phyloP scores from a whole-genome alignment of 1,140 invertebrate species.

The Drosophila insularis region DNA sequence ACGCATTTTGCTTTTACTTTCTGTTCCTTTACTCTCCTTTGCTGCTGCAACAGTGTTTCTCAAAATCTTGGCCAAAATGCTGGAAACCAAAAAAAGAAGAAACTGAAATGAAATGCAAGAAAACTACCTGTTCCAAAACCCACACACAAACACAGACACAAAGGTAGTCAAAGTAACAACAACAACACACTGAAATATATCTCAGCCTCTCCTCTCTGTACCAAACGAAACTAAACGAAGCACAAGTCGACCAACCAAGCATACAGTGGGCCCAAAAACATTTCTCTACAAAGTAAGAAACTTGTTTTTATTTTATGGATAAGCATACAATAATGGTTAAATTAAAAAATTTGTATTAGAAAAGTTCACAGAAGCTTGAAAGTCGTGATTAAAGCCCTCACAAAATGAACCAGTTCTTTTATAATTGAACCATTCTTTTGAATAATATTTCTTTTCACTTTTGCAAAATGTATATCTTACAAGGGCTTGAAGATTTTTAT shows the following conservation, averaged over 20 bases:
- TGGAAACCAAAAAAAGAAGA: constrained; percentile 4
- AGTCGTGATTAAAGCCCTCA: too few species aligned
- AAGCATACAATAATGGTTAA: too few species aligned
- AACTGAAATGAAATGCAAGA: constrained; percentile 55
- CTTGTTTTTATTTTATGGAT: too few species aligned
- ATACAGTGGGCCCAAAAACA: not conserved
- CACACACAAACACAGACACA: constrained; percentile 59
- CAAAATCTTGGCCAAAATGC: constrained; percentile 71
- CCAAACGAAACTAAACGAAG: not conserved
- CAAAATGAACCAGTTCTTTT: too few species aligned
- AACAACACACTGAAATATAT: constrained; percentile 7
- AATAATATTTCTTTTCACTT: too few species aligned
- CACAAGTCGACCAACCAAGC: not conserved
- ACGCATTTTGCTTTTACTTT: constrained; percentile 68
- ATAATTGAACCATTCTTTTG: too few species aligned
- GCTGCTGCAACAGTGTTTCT: constrained; percentile 44
- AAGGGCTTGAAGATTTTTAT: too few species aligned
- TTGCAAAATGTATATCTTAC: too few species aligned
- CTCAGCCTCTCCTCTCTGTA: not conserved
- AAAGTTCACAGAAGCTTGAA: too few species aligned
- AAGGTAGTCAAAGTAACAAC: constrained; percentile 34
- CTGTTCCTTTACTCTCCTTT: constrained; percentile 40
- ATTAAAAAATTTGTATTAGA: too few species aligned
- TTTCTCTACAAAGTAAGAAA: not conserved
- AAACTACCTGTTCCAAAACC: constrained; percentile 77